Conservation (phyloP, 2,797 vertebrate species). For the Halcyon leucocephala region DNA sequence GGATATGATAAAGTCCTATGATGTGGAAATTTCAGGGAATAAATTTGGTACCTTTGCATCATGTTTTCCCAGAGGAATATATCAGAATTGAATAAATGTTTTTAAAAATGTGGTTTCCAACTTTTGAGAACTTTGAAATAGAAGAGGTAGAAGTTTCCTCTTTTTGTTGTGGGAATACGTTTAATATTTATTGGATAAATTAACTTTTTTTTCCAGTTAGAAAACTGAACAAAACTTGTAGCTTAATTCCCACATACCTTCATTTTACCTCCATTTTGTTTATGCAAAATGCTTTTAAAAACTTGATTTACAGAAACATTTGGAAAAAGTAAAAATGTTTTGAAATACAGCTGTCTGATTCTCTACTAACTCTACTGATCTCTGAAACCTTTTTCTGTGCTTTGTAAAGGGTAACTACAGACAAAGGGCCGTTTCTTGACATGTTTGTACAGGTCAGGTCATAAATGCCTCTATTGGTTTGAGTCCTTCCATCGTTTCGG, state of each 20-base stretch:
- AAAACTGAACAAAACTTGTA: neutral
- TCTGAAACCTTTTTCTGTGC: neutral
- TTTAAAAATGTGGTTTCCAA: neutral
- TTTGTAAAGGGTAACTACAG: neutral
- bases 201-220: neutral
- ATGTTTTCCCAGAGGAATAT: neutral
- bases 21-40: constrained; percentile 34
- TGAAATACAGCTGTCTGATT: neutral
- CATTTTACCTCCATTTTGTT: neutral
- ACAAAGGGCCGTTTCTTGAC: neutral
- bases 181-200: neutral
- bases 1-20: neutral
- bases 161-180: neutral
- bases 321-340: neutral
- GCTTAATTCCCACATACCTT: neutral
- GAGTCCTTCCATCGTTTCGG: neutral
- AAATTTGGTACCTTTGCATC: neutral
- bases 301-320: neutral
- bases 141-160: neutral
- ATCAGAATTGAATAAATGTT: constrained; percentile 23
- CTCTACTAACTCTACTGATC: neutral
- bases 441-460: neutral
- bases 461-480: neutral
- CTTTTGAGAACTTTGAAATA: neutral
- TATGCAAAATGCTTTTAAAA: neutral